Evolutionary conservation across 2,888 invertebrate genomes (phyloP), one percentile per base, ranked within the genome.

Genomic region (Caradrina clavipalpis): DNA sequence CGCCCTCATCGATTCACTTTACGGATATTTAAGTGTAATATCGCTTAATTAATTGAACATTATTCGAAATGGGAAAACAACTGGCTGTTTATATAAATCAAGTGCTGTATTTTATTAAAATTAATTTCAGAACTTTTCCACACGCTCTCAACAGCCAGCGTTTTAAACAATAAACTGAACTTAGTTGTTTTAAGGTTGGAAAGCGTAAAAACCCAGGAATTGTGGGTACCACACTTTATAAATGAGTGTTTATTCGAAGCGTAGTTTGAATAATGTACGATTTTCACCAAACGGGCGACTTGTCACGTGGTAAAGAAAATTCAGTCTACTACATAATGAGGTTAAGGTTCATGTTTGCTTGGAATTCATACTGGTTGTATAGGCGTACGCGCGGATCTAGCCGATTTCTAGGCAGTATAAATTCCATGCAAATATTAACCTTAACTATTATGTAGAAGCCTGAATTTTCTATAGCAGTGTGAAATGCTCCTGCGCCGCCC

Each of bases 101-200:
- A 53, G 22, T 45, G 49, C 17, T 17, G 39, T 60, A 17, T 45
- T 45, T 45, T 45, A 50, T 60, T 57, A 60, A 59, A 78, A 61
- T 56, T 60, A 53, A 63, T 75, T 65, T 55, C 35, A 11, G 8
- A 70, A 60, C 66, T 55, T 76, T 79, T 59, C 66, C 73, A 76
- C 71, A 76, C 49, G 61, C 65, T 73, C 69, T 59, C 62, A 56
- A 62, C 59, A 72, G 50, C n/a, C 62, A 35, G 63, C 21, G 53
- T 76, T 76, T 49, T 67, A 58, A 76, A 76, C 59, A 76, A 67
- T 56, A 51, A 55, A 71, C 61, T 62, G 11, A 71, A 65, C 35
- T 63, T 51, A 76, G 45, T 71, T 58, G 50, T 57, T 53, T 54
- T 47, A 66, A 39, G 50, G 57, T n/a, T 7, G 35, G 39, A 3